Evolutionary conservation across 1,140 invertebrate species (phyloP).

Genomic region (Brachionus koreanus): DNA sequence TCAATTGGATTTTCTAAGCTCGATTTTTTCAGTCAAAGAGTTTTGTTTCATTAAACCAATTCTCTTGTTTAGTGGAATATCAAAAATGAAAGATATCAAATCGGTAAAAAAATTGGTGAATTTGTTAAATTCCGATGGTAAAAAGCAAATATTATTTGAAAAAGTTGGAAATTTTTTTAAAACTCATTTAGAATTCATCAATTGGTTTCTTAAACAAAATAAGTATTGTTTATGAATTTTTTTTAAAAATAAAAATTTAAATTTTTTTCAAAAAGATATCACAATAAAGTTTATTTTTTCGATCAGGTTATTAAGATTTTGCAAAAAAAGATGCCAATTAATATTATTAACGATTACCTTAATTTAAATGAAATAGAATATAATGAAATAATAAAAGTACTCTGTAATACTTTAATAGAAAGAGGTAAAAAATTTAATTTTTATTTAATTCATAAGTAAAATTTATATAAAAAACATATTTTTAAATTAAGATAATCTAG

Average conservation of each 20-base stretch:
- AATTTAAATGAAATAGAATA: background rate
- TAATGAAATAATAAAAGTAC: slow-evolving; percentile 1
- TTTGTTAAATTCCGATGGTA: slow-evolving; percentile 47
- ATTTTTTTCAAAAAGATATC: background rate
- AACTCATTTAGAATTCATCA: slow-evolving; percentile 55
- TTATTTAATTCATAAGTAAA: background rate
- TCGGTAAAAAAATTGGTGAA: slow-evolving; percentile 51
- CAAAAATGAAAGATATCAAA: slow-evolving; percentile 49
- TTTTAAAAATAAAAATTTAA: background rate
- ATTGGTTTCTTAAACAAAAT: slow-evolving; percentile 50
- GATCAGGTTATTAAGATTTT: background rate
- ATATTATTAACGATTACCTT: background rate
- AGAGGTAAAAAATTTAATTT: background rate
- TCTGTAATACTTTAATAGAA: slow-evolving; percentile 21
- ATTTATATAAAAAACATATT: background rate
- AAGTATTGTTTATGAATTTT: background rate
- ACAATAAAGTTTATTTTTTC: background rate
- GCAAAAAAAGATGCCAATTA: background rate
- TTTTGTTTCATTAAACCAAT: slow-evolving; percentile 51
- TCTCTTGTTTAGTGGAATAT: slow-evolving; percentile 53
- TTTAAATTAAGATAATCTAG: background rate
- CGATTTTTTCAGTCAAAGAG: slow-evolving; percentile 50
- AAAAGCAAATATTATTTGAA: slow-evolving; percentile 45
- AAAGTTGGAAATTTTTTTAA: slow-evolving; percentile 52
- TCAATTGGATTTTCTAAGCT: slow-evolving; percentile 48